A percentile compares a stretch with the other conserved stretches of the same genome.
These are phyloP conservation scores for Xerus rutilus DNA, from an alignment of 2,797 vertebrate genomes.

Conservation along the genomic window DNA sequence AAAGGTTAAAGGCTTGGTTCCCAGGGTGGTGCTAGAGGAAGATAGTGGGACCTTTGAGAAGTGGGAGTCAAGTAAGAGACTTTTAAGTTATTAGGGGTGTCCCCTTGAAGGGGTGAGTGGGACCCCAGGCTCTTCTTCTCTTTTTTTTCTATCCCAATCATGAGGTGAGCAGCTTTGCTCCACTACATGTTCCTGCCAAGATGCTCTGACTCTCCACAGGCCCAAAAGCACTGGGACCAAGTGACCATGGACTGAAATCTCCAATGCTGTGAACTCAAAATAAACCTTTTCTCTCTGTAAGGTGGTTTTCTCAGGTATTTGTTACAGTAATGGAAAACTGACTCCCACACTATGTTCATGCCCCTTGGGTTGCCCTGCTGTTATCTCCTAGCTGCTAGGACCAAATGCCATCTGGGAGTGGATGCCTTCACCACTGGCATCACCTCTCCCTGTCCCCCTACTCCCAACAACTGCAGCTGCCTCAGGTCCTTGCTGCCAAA, in stretches of 20 bases:
- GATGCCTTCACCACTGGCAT: not conserved
- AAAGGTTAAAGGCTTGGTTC: not conserved
- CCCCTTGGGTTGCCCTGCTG: not conserved
- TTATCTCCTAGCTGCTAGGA: not conserved
- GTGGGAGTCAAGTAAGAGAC: not conserved
- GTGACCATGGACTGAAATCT: not conserved
- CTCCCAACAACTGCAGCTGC: not conserved
- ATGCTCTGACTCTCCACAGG: not conserved
- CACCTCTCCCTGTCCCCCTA: not conserved
- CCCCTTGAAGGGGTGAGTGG: not conserved
- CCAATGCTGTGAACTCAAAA: not conserved
- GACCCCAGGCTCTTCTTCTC: not conserved
- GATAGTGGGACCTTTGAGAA: not conserved
- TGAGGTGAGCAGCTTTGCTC: too few relatives aligned
- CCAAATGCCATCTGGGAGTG: not conserved
- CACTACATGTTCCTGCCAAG: not conserved
- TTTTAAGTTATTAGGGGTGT: not conserved
- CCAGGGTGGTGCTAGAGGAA: not conserved
- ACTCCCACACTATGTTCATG: not conserved
- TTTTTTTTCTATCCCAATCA: not conserved
- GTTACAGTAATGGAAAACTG: not conserved
- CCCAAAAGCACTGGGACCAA: not conserved
- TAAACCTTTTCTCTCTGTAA: not conserved
- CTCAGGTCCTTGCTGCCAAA: not conserved
- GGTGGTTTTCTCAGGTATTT: not conserved